Percentiles rank a stretch among this genome's conserved stretches.
Conservation (phyloP, 2,113 vertebrate species). For the Danio rerio region GRCz12tu NC_133190.1:14227501-14228000, state of each 20-base stretch:
- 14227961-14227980: slow-evolving; percentile 62
- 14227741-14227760: not conserved
- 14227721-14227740: not conserved
- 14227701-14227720: not conserved
- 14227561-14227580: slow-evolving; percentile 33
- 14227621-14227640: slow-evolving; percentile 44
- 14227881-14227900: slow-evolving; percentile 70
- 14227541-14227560: slow-evolving; percentile 31
- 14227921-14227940: slow-evolving; percentile 60
- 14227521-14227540: slow-evolving; percentile 18
- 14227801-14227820: not conserved
- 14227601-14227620: slow-evolving; percentile 43
- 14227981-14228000: slow-evolving; percentile 46
- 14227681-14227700: slow-evolving; percentile 19
- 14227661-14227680: slow-evolving; percentile 27
- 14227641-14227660: slow-evolving; percentile 42
- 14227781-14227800: not conserved
- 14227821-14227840: not conserved
- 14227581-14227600: slow-evolving; percentile 33
- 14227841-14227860: not conserved
- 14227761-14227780: not conserved
- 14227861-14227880: not conserved
- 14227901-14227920: slow-evolving; percentile 66
- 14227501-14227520: not conserved
- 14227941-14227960: slow-evolving; percentile 64